Evolutionary conservation across 2,888 invertebrate genomes (phyloP).

Genomic region (Drosophila emarginata): DNA sequence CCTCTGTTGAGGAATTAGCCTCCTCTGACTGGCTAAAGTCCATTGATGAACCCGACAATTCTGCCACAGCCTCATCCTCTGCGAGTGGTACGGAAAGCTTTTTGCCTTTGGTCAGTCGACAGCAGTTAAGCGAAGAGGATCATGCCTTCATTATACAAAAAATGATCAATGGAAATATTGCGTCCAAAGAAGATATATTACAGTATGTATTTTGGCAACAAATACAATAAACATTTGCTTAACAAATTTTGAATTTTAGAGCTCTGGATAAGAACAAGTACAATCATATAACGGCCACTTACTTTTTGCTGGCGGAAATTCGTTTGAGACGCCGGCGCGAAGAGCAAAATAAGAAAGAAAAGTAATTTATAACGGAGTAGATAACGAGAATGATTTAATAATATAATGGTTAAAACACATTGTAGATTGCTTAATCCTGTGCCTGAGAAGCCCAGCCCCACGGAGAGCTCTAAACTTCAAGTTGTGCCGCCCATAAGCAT

Average conservation of each 20-base stretch:
- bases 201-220: conserved; percentile 85
- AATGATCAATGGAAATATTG: conserved; percentile 98
- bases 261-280: conserved; percentile 97
- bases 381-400: conserved; percentile 52
- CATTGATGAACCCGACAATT: conserved; percentile 74
- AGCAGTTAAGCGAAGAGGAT: conserved; percentile 95
- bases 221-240: background rate
- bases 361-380: conserved; percentile 39
- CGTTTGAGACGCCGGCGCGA: conserved; percentile 91
- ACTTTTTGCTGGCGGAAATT: conserved; percentile 97
- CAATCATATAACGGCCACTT: conserved; percentile 99
- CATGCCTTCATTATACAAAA: conserved; percentile 95
- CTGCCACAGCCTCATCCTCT: background rate
- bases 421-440: conserved; percentile 39
- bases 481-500: conserved; percentile 77
- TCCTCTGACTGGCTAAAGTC: conserved; percentile 92
- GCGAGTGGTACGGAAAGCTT: conserved; percentile 81
- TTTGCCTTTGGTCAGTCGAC: conserved; percentile 92
- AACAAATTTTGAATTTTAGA: conserved; percentile 82
- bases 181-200: conserved; percentile 95
- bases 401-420: background rate
- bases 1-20: conserved; percentile 93
- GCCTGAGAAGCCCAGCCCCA: conserved; percentile 63
- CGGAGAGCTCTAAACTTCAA: conserved; percentile 44
- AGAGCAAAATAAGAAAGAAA: conserved; percentile 84